These are phyloP conservation scores for Pygocentrus nattereri DNA, from an alignment of 2,797 vertebrate species.

Conservation along the genomic window DNA sequence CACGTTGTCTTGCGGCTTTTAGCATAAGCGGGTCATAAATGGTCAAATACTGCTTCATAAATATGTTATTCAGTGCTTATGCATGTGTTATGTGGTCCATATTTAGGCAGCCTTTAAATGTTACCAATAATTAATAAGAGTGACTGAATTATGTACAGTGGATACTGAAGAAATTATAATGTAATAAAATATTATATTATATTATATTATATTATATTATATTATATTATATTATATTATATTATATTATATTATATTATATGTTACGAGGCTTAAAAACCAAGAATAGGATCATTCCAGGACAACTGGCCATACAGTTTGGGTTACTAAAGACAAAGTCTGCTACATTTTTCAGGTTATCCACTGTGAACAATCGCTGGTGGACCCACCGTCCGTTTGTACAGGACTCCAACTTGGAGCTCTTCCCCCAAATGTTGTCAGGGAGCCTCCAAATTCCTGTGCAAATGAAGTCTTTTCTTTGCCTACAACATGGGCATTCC, in stretches of 20 bases:
- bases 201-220: not conserved
- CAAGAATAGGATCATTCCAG: not conserved
- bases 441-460: conserved; percentile 94
- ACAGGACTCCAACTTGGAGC: conserved; percentile 35
- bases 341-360: conserved; percentile 1
- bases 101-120: too few relatives aligned
- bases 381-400: conserved; percentile 36
- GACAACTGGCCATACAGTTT: not conserved
- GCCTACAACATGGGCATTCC: conserved; percentile 90
- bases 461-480: conserved; percentile 94
- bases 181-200: too few relatives aligned
- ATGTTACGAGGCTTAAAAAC: too few relatives aligned
- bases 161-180: too few relatives aligned
- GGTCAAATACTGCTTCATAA: too few relatives aligned
- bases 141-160: too few relatives aligned
- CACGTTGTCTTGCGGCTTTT: too few relatives aligned
- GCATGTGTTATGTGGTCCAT: too few relatives aligned
- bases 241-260: not conserved
- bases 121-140: too few relatives aligned
- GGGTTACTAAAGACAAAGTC: not conserved
- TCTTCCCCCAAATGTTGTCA: conserved; percentile 83
- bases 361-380: conserved; percentile 2
- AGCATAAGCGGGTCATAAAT: too few relatives aligned
- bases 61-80: too few relatives aligned
- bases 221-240: not conserved